Evolutionary conservation across 2,113 vertebrate species (phyloP).

Genomic region (Tetrao urogallus): DNA sequence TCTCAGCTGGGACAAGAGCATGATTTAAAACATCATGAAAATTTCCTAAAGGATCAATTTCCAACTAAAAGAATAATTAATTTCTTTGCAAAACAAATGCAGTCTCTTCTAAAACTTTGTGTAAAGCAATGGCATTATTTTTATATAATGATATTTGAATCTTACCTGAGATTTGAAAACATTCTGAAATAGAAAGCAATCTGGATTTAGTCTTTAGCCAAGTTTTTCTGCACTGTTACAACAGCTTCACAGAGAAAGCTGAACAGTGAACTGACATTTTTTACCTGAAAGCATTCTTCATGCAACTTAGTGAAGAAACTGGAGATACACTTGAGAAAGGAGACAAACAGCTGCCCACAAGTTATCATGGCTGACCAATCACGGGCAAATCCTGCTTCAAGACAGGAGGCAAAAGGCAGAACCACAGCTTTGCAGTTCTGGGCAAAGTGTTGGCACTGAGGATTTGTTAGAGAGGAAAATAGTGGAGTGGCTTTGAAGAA

Average conservation of each 20-base stretch:
- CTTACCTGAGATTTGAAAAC: background rate
- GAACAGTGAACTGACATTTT: background rate
- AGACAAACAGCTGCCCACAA: background rate
- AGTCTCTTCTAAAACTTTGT: background rate
- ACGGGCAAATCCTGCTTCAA: background rate
- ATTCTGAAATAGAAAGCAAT: background rate
- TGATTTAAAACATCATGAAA: background rate
- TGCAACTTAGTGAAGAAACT: background rate
- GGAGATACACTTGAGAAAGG: background rate
- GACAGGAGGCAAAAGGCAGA: background rate
- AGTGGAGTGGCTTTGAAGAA: background rate
- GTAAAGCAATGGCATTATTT: background rate
- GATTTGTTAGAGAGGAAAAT: background rate
- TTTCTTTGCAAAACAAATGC: background rate
- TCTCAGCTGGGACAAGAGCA: background rate
- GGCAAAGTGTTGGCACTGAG: background rate
- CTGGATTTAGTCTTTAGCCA: background rate
- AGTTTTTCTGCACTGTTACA: background rate
- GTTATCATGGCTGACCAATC: background rate
- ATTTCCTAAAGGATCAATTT: background rate
- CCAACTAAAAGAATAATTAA: background rate
- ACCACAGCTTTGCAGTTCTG: background rate
- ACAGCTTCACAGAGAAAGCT: background rate
- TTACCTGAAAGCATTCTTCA: background rate
- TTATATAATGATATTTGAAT: background rate